Percentiles rank a stretch among this genome's conserved stretches.
phyloP scores from a whole-genome alignment of 2,113 vertebrate species.

The Taxidea taxus region DNA sequence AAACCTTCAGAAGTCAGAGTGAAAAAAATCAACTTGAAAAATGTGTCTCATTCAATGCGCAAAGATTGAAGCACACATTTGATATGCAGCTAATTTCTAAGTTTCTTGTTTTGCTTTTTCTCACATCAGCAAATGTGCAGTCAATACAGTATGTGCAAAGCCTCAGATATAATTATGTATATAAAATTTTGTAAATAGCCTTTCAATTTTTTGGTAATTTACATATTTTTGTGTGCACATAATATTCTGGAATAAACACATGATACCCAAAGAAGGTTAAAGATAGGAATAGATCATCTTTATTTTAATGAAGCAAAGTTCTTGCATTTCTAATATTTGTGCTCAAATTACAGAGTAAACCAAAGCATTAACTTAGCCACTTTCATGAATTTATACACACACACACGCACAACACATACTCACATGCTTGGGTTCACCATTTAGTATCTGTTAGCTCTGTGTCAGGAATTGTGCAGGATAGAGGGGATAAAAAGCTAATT shows the following conservation, averaged over 20 bases:
- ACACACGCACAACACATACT: not conserved
- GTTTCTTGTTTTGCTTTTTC: slow-evolving; percentile 54
- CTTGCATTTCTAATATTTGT: not conserved
- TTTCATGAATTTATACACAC: not conserved
- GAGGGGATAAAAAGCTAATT: not conserved
- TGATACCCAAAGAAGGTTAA: slow-evolving; percentile 23
- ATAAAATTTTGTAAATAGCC: slow-evolving; percentile 52
- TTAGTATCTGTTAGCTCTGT: not conserved
- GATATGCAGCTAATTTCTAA: slow-evolving; percentile 43
- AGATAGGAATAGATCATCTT: not conserved
- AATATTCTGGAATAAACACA: slow-evolving; percentile 25
- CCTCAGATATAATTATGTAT: slow-evolving; percentile 42
- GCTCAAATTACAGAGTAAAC: not conserved
- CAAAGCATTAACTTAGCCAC: not conserved
- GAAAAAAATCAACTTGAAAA: slow-evolving; percentile 46
- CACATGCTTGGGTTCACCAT: not conserved
- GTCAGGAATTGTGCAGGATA: not conserved
- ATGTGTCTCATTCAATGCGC: not conserved
- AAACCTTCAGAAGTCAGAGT: not conserved
- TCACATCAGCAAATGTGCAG: slow-evolving; percentile 59
- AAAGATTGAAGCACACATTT: slow-evolving; percentile 11
- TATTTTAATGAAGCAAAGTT: slow-evolving; percentile 34
- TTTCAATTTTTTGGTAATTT: slow-evolving; percentile 24
- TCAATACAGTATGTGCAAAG: slow-evolving; percentile 49
- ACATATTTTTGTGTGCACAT: slow-evolving; percentile 46